Evolutionary conservation across 2,888 invertebrate species (phyloP).

Genomic region (Phengaris arion): DNA sequence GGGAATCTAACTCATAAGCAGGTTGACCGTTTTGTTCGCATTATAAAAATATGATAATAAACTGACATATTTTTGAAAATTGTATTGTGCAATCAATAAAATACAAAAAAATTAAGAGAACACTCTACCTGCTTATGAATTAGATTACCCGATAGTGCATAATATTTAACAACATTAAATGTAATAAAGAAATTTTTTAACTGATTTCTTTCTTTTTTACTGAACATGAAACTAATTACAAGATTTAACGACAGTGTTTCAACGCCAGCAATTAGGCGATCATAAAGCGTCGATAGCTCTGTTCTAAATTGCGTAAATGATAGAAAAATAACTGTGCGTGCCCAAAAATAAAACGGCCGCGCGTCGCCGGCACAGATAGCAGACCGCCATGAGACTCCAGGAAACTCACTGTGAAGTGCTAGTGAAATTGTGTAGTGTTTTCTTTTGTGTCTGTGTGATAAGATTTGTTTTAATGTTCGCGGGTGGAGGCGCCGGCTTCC

Average conservation of each 20-base stretch:
- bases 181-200: too few species aligned
- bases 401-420: constrained; percentile 37
- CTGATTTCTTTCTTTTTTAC: too few species aligned
- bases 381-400: constrained; percentile 45
- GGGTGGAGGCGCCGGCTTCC: constrained; percentile 69
- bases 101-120: too few species aligned
- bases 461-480: constrained; percentile 57
- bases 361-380: constrained; percentile 46
- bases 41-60: too few species aligned
- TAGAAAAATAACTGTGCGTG: constrained; percentile 45
- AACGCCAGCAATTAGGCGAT: constrained; percentile 41
- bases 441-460: constrained; percentile 35
- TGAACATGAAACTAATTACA: too few species aligned
- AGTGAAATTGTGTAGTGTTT: constrained; percentile 31
- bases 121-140: too few species aligned
- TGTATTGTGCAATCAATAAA: too few species aligned
- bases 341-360: constrained; percentile 56
- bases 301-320: constrained; percentile 52
- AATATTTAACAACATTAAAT: too few species aligned
- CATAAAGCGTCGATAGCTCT: constrained; percentile 46
- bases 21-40: too few species aligned
- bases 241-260: background rate
- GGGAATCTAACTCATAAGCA: too few species aligned
- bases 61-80: too few species aligned
- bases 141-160: too few species aligned